Evolutionary conservation across 2,113 vertebrate species (phyloP).

Genomic region (Podiceps cristatus): DNA sequence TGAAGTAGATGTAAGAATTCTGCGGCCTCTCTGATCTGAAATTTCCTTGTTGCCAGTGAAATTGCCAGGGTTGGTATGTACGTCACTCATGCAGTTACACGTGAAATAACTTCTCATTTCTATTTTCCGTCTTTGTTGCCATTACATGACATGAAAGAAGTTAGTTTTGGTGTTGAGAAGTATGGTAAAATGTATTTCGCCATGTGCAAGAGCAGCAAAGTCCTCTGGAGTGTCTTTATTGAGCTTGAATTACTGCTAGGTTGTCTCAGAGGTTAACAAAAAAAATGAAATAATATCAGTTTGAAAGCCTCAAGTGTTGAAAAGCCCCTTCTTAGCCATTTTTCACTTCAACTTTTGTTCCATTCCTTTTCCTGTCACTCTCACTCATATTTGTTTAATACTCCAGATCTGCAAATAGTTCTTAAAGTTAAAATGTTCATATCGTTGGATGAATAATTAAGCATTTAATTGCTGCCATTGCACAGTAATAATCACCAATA

Average conservation of each 20-base stretch:
- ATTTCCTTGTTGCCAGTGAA: neutral
- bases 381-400: neutral
- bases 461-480: neutral
- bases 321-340: neutral
- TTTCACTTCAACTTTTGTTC: neutral
- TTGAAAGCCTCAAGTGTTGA: neutral
- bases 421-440: neutral
- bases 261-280: neutral
- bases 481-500: accelerated
- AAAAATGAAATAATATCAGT: neutral
- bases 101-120: neutral
- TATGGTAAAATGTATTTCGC: neutral
- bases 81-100: neutral
- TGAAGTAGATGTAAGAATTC: neutral
- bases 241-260: neutral
- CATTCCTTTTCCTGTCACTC: neutral
- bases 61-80: neutral
- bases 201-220: neutral
- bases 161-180: neutral
- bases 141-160: neutral
- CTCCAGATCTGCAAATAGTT: neutral
- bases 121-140: neutral
- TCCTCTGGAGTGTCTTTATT: neutral
- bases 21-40: neutral
- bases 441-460: neutral